A percentile compares a stretch with the other conserved stretches of the same genome.
phyloP scores from a whole-genome alignment of 2,797 vertebrate species.

The Pempheris klunzingeri region DNA sequence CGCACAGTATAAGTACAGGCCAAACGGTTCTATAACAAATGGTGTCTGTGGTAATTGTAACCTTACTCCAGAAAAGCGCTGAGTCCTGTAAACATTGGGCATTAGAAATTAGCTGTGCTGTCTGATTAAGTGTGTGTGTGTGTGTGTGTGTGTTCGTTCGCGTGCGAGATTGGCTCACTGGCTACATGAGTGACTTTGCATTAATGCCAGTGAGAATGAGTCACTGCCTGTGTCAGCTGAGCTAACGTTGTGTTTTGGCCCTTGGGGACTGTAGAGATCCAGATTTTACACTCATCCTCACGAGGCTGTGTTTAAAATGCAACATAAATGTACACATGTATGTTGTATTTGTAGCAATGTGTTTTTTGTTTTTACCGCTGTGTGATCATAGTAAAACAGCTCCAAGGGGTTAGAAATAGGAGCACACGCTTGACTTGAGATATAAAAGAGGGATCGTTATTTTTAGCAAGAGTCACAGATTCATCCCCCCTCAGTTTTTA shows the following conservation, averaged over 20 bases:
- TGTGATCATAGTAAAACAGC: not conserved
- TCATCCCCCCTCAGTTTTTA: conserved; percentile 6
- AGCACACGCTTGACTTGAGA: conserved; percentile 11
- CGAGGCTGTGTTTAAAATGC: conserved; percentile 30
- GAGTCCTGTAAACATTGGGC: conserved; percentile 1
- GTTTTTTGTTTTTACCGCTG: not conserved
- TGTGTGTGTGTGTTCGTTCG: not conserved
- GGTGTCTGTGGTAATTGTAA: conserved; percentile 11
- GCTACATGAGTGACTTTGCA: conserved; percentile 65
- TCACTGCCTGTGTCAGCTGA: conserved; percentile 60
- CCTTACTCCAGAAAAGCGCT: not conserved
- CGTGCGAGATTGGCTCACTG: conserved; percentile 15
- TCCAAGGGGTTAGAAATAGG: not conserved
- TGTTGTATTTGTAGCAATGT: conserved; percentile 4
- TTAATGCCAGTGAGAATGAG: conserved; percentile 67
- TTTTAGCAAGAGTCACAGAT: conserved; percentile 44
- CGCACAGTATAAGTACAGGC: not conserved
- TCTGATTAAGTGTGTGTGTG: not conserved
- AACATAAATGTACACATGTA: conserved; percentile 8
- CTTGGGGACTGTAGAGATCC: conserved; percentile 51
- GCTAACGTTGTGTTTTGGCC: conserved; percentile 58
- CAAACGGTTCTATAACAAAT: conserved; percentile 14
- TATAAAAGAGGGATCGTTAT: conserved; percentile 20
- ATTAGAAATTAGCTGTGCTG: conserved; percentile 18
- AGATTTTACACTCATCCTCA: conserved; percentile 50